Base-by-base conservation (phyloP, 1,140 invertebrate genomes). In the Neodiprion lecontei region DNA sequence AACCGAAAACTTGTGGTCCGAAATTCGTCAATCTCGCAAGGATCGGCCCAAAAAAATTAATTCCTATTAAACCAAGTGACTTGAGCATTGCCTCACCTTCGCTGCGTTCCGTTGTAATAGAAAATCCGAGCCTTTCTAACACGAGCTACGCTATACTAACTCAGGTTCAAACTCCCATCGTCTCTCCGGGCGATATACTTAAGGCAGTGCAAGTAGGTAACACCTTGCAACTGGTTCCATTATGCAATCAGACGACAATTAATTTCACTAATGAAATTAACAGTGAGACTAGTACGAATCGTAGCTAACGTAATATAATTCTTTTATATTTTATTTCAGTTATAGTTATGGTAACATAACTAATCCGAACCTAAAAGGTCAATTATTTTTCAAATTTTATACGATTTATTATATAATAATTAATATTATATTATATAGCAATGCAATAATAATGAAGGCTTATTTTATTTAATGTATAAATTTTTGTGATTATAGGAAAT, bases 121-220 rank as follows among this genome's bases (percentile, higher is more conserved):
- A 69, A 47, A 69, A 47, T 69, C 23, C 67, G 12, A 69, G 5
- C 67, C 3, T 23, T 14, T 11, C 21, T 47, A 80, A 79, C 70
- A 69, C 75, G 72, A 70, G 77, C 69, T 77, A 76, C 72, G 73
- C 78, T 53, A 79, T 79, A 72, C n/a, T 79, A 0, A 80, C 78
- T 65, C 21, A 72, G 47, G 75, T 79, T 73, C 77, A 78, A 68
- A 76, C 73, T 11, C 76, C 77, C 12, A 75, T 72, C 14, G 75
- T 82, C 68, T 79, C 80, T 48, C 76, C 80, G 8, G 80, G 80
- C 73, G 80, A 82, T 75, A 79, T 76, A 21, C 79, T 80, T 66
- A 78, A 80, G 75, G 80, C 79, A 66, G 73, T 82, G 23, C 77
- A 82, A 79, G 76, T 80, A 40, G 80, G 79, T 11, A 77, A 82